Conservation (phyloP, 2,888 invertebrate species). For the Scrobipalpa costella region DNA sequence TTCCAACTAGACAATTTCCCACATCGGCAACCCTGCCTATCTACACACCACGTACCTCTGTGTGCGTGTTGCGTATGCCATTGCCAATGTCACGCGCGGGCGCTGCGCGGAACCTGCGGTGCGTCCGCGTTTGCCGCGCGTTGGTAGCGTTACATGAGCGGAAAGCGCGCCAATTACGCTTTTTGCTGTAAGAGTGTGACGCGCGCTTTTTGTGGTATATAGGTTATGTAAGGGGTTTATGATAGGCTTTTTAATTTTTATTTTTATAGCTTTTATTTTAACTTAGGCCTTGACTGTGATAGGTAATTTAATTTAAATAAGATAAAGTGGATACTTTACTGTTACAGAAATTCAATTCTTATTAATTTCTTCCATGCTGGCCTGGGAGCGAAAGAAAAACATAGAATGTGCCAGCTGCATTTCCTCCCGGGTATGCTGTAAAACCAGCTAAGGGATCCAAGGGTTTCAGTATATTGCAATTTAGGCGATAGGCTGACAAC, state of each 20-base stretch:
- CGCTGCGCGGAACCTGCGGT: slow-evolving; percentile 57
- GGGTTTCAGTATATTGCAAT: too few relatives aligned
- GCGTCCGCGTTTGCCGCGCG: slow-evolving; percentile 43
- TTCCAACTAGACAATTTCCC: not conserved
- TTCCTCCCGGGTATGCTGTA: too few relatives aligned
- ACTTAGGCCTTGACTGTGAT: not conserved
- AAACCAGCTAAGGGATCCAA: too few relatives aligned
- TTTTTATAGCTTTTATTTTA: too few relatives aligned
- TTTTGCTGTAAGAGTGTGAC: slow-evolving; percentile 30
- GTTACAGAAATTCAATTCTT: too few relatives aligned
- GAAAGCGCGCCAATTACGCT: slow-evolving; percentile 60
- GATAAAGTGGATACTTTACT: too few relatives aligned
- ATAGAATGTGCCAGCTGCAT: too few relatives aligned
- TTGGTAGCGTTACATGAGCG: slow-evolving; percentile 74
- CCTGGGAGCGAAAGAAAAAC: too few relatives aligned
- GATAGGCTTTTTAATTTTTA: too few relatives aligned
- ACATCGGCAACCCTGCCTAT: slow-evolving; percentile 29
- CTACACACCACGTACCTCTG: slow-evolving; percentile 39
- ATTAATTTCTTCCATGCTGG: too few relatives aligned
- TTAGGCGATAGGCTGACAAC: too few relatives aligned
- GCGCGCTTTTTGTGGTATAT: slow-evolving; percentile 11
- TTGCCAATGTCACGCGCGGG: slow-evolving; percentile 75
- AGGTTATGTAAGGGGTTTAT: not conserved
- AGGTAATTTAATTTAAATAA: too few relatives aligned
- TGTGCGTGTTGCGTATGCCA: slow-evolving; percentile 75